Percentiles rank a stretch among this genome's conserved stretches.
phyloP scores from a whole-genome alignment of 2,113 vertebrate genomes.

The Chionomys nivalis region DNA sequence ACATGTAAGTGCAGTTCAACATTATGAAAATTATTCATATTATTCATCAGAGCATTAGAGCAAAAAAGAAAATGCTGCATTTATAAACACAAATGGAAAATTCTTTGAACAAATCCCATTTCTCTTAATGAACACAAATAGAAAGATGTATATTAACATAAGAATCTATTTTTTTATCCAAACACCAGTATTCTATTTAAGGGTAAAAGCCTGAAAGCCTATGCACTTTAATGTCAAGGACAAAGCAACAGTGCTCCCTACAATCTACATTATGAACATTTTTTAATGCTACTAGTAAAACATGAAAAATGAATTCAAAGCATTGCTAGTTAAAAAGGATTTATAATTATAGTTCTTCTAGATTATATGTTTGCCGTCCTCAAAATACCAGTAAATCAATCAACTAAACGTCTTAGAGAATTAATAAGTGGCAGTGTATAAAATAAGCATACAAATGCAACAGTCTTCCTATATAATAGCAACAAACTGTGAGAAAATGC shows the following conservation, averaged over 20 bases:
- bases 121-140: conserved; percentile 44
- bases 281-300: conserved; percentile 46
- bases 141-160: background rate
- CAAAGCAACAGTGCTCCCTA: conserved; percentile 3
- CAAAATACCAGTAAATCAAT: conserved; percentile 46
- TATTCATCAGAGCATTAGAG: conserved; percentile 30
- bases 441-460: conserved; percentile 49
- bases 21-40: conserved; percentile 42
- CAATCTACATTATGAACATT: background rate
- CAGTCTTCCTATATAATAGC: conserved; percentile 41
- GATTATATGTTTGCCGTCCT: conserved; percentile 35
- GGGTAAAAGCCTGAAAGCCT: background rate
- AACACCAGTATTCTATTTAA: conserved; percentile 35
- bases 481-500: conserved; percentile 42
- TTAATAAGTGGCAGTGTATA: conserved; percentile 2
- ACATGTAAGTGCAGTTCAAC: conserved; percentile 14
- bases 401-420: conserved; percentile 53
- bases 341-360: conserved; percentile 48
- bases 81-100: conserved; percentile 51
- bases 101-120: conserved; percentile 51
- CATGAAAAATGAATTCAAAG: conserved; percentile 55
- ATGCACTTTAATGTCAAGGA: conserved; percentile 39
- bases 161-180: conserved; percentile 39
- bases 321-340: conserved; percentile 39
- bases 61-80: conserved; percentile 54